These are phyloP conservation scores for Scomber scombrus DNA, from an alignment of 2,113 vertebrate species.

Conservation along the genomic window DNA sequence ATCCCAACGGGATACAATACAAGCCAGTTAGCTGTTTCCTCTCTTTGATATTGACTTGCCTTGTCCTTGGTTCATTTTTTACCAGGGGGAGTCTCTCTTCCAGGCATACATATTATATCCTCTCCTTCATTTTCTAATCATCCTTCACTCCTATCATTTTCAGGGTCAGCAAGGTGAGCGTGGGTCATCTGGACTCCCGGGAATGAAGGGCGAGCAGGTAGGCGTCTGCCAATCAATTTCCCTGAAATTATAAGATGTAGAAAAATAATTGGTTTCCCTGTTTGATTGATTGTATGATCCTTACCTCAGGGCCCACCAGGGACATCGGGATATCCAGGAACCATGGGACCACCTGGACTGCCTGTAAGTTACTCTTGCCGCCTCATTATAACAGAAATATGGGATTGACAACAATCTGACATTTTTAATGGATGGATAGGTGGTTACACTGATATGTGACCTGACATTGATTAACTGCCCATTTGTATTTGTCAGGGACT, in stretches of 20 bases:
- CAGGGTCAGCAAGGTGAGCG: slow-evolving; percentile 95
- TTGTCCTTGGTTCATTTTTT: slow-evolving; percentile 51
- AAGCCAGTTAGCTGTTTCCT: slow-evolving; percentile 39
- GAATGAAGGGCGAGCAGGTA: slow-evolving; percentile 94
- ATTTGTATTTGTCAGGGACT: slow-evolving; percentile 85
- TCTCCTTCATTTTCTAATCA: slow-evolving; percentile 54
- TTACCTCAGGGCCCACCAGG: slow-evolving; percentile 89
- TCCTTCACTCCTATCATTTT: slow-evolving; percentile 24
- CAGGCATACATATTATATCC: slow-evolving; percentile 25
- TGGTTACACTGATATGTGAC: slow-evolving; percentile 19
- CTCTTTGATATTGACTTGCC: slow-evolving; percentile 51
- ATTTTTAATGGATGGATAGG: slow-evolving; percentile 17
- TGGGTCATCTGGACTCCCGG: slow-evolving; percentile 85
- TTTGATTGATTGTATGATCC: slow-evolving; percentile 56
- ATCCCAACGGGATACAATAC: not conserved
- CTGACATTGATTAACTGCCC: slow-evolving; percentile 31
- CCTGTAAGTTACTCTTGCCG: slow-evolving; percentile 85
- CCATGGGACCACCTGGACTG: slow-evolving; percentile 91
- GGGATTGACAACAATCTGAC: slow-evolving; percentile 28
- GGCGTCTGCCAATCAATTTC: slow-evolving; percentile 61
- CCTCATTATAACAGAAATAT: slow-evolving; percentile 36
- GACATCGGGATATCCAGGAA: slow-evolving; percentile 91
- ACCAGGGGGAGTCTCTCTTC: slow-evolving; percentile 6
- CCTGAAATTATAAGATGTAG: slow-evolving; percentile 1
- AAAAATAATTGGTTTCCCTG: slow-evolving; percentile 29